Evolutionary conservation across 2,888 invertebrate species (phyloP).

Genomic region (Oxytorus armatus): DNA sequence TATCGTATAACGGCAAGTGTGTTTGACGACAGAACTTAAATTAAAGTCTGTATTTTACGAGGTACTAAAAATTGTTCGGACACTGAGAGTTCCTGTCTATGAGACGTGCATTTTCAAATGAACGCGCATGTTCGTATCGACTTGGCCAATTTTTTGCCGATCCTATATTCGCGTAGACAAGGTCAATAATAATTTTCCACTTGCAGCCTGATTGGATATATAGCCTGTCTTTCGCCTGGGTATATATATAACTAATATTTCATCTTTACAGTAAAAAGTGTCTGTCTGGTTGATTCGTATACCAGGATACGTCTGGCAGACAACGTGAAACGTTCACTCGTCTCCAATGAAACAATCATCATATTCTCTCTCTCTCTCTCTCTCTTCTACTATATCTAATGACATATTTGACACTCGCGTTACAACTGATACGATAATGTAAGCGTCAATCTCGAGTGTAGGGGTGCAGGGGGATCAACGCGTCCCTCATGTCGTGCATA

Average conservation of each 20-base stretch:
- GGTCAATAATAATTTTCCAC: conserved; percentile 61
- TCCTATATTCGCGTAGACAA: conserved; percentile 44
- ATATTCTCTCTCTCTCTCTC: conserved; percentile 6
- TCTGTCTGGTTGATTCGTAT: conserved; percentile 18
- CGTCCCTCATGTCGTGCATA: not conserved
- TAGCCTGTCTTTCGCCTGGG: conserved; percentile 10
- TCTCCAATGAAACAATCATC: conserved; percentile 35
- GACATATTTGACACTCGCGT: conserved; percentile 20
- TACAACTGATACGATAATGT: conserved; percentile 22
- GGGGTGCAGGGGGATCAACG: conserved; percentile 15
- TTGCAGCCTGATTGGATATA: conserved; percentile 30
- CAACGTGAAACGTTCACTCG: conserved; percentile 22
- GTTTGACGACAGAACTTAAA: conserved; percentile 13
- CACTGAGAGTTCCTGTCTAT: not conserved
- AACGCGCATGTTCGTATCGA: conserved; percentile 4
- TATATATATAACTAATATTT: conserved; percentile 1
- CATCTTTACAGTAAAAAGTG: not conserved
- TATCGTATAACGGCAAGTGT: too few relatives aligned
- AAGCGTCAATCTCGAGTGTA: conserved; percentile 37
- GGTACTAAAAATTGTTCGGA: not conserved
- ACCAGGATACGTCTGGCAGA: conserved; percentile 48
- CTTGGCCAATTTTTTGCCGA: conserved; percentile 38
- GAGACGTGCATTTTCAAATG: not conserved
- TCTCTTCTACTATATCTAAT: conserved; percentile 5
- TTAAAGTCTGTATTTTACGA: conserved; percentile 25